Evolutionary conservation across 1,140 invertebrate species (phyloP), one percentile per base, ranked within the genome.

Genomic region (Drosophila willistoni): DNA sequence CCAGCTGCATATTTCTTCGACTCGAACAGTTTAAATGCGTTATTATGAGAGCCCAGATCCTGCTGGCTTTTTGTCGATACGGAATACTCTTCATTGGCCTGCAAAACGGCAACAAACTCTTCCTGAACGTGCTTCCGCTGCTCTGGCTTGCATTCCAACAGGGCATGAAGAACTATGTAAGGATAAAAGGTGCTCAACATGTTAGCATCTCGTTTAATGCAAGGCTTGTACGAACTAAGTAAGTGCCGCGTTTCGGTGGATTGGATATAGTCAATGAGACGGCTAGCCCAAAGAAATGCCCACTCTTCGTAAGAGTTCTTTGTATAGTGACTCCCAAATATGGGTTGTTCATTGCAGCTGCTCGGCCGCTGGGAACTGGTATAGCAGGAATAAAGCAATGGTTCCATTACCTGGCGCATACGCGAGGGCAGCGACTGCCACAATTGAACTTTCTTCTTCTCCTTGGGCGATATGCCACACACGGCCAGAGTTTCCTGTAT

Each of bases 401-500:
- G 96, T 61, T 92, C 92, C 93, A 96, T 96, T 7, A 96, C 94
- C 78, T 96, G 95, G 85, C 95, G 94, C 91, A 95, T 95, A 42
- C 94, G 93, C 51, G 93, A 86, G 0, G 95, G 93, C 68, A 96
- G 94, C 64, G 93, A 94, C n/a, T 94, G 87, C 96, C 96, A 96
- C 0, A 96, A 83, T 41, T 93, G 90, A 1, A 77, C 68, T 72
- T 95, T 95, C 71, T 93, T 94, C 13, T 91, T 92, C 2, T 94
- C 93, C 62, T 93, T 92, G 3, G 95, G 95, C 13, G 94, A 94
- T 63, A 97, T 95, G 12, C 94, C 93, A 64, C 95, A 96, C 1
- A 94, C 93, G 82, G 94, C 95, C 55, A 97, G 89, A 72, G 96
- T 95, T 90, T 96, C 96, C 92, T 96, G 94, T 74, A 97, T 96